Base-by-base conservation (phyloP, 2,888 invertebrate genomes). In the Andrena marginata region DNA sequence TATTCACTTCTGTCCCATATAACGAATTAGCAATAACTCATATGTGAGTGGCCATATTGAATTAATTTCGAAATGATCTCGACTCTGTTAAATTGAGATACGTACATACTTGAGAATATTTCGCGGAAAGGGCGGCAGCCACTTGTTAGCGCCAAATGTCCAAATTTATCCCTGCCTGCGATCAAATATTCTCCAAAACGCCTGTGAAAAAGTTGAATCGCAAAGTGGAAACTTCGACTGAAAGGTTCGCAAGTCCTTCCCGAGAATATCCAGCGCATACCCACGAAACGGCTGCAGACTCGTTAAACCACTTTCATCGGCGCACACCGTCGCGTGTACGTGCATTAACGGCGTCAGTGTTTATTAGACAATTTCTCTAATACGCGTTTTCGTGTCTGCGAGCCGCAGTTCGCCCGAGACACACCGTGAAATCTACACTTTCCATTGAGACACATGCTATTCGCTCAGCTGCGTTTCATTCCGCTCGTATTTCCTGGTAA, bases 231-330 rank as follows among this genome's bases (percentile, higher is more conserved):
- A 51, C 7, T 7, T 26, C 20, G 23, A 16, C 6, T 7, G 2
- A 26, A 13, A 8, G 7, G 5, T 23, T 4, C 0, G 20, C 10
- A 48, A 8, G 10, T 16, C 0, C 29, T n/a, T 26, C 16, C 16
- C 31, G 62, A 29, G 42, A 62, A 31, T 6, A 3, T n/a, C 8
- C 10, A 5, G 59, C 20, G 42, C n/a, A 3, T 56, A 51, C 65
- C 65, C 64, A 81, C 87, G 71, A 85, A 84, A 85, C 79, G 88
- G 72, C 70, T 69, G 77, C 62, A 63, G 85, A 89, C 89, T 84
- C 77, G 89, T 87, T 88, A 84, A 87, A 90, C 90, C 86, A 89
- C 90, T 90, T 90, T 90, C 90, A 86, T 89, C 85, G 80, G 8
- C 65, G 54, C 62, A 60, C 71, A 81, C 77, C 54, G 54, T 75